Evolutionary conservation across 2,113 vertebrate species (phyloP).

Genomic region (Leucoraja erinaceus): DNA sequence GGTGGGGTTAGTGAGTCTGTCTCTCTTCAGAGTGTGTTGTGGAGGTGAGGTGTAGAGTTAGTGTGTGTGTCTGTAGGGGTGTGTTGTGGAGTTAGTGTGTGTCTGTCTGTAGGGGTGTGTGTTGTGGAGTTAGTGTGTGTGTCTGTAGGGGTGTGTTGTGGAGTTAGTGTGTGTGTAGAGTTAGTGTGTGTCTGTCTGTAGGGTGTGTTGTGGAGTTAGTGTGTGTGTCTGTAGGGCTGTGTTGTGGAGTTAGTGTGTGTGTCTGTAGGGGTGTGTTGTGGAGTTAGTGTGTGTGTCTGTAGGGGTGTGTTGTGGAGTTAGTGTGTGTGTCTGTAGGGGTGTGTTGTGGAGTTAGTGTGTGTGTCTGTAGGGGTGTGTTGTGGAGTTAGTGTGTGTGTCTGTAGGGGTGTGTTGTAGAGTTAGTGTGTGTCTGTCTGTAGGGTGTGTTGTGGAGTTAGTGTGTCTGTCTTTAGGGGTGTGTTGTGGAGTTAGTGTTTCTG

Average conservation of each 20-base stretch:
- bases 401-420: not conserved
- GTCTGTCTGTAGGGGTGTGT: not conserved
- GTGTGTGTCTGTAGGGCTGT: too few relatives aligned
- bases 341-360: not conserved
- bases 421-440: not conserved
- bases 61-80: not conserved
- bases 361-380: too few relatives aligned
- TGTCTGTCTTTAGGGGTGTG: not conserved
- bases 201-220: not conserved
- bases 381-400: not conserved
- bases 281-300: not conserved
- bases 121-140: not conserved
- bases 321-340: not conserved
- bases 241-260: not conserved
- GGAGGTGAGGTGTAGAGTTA: not conserved
- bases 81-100: not conserved
- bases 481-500: too few relatives aligned
- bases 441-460: not conserved
- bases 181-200: too few relatives aligned
- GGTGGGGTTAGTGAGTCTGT: too few relatives aligned
- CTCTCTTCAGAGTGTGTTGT: not conserved
- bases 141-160: not conserved
- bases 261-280: not conserved
- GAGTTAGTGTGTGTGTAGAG: not conserved
- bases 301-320: too few relatives aligned